Evolutionary conservation across 1,140 invertebrate species (phyloP), one percentile per base, ranked within the genome.

Genomic region (Agrilus planipennis): DNA sequence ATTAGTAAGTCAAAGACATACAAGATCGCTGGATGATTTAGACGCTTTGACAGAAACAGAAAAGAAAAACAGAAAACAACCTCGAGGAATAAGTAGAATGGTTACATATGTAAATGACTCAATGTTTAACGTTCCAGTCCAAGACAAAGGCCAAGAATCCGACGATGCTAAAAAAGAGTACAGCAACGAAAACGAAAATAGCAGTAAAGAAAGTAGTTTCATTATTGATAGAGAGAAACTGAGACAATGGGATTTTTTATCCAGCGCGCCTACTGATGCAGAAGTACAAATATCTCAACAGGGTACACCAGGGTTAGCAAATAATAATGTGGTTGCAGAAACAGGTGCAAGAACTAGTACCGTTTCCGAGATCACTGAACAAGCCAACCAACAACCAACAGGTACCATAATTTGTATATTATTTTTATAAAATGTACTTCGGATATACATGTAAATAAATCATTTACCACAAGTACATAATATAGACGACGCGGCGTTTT

Each of bases 201-300:
- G 47, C 40, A 34, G 27, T 20, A 58, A 60, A 37, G 52, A 52
- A 23, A 51, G 46, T 18, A 57, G 46, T 36, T 75, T 76, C 68
- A 81, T 84, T 58, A 76, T 86, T 49, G 84, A 88, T 66, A 75
- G 84, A 51, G 84, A 88, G 64, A 86, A 83, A 47, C 70, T 88
- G 47, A 71, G 84, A 21, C 84, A 88, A 55, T 88, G 84, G 84
- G 84, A 89, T 64, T 71, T 86, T 44, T 72, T 87, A 74, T 88
- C 84, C 29, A 85, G 83, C 68, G 83, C 75, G 22, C 57, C 59
- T 23, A 53, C 55, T 21, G 54, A 57, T 47, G 44, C 51, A 43
- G 52, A 55, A 42, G 45, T 45, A 45, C 44, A 49, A 35, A 34
- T 31, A 69, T 47, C 57, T 71, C 37, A 67, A 70, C 69, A 73